Percentiles rank a stretch among this genome's conserved stretches.
Conservation (phyloP, 1,140 invertebrate species). For the Drosophila burlai region DNA sequence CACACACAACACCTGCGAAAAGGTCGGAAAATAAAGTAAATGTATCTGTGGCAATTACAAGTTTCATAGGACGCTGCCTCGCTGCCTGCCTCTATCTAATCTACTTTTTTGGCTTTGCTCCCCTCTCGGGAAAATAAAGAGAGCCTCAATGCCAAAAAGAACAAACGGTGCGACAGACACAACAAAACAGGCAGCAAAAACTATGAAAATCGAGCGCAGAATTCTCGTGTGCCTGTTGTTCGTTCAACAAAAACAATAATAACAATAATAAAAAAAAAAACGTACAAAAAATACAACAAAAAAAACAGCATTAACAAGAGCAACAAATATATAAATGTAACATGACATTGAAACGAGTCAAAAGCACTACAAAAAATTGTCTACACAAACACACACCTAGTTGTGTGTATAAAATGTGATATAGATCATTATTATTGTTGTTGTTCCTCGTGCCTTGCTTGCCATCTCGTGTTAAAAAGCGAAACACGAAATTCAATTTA, state of each 20-base stretch:
- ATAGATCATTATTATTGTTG: slow-evolving; percentile 44
- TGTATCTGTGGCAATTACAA: slow-evolving; percentile 27
- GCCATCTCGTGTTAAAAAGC: slow-evolving; percentile 54
- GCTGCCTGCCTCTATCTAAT: slow-evolving; percentile 58
- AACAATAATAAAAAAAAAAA: not conserved
- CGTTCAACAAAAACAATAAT: slow-evolving; percentile 34
- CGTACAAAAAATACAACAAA: not conserved
- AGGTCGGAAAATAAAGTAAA: not conserved
- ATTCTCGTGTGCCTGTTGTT: slow-evolving; percentile 15
- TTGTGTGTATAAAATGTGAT: slow-evolving; percentile 54
- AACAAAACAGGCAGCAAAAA: slow-evolving; percentile 24
- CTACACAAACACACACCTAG: slow-evolving; percentile 11
- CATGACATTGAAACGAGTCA: slow-evolving; percentile 80
- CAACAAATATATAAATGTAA: slow-evolving; percentile 68
- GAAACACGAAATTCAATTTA: slow-evolving; percentile 62
- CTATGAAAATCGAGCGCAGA: slow-evolving; percentile 17
- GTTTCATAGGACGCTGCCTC: slow-evolving; percentile 9
- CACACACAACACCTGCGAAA: slow-evolving; percentile 5
- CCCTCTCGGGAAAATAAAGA: slow-evolving; percentile 24
- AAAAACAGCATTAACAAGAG: slow-evolving; percentile 28
- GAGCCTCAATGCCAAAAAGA: slow-evolving; percentile 68
- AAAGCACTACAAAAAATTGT: slow-evolving; percentile 55
- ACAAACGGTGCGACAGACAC: slow-evolving; percentile 25
- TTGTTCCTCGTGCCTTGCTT: slow-evolving; percentile 30
- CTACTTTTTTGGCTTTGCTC: slow-evolving; percentile 57